Conservation (phyloP, 2,888 invertebrate genomes). For the Amphiduros pacificus region DNA sequence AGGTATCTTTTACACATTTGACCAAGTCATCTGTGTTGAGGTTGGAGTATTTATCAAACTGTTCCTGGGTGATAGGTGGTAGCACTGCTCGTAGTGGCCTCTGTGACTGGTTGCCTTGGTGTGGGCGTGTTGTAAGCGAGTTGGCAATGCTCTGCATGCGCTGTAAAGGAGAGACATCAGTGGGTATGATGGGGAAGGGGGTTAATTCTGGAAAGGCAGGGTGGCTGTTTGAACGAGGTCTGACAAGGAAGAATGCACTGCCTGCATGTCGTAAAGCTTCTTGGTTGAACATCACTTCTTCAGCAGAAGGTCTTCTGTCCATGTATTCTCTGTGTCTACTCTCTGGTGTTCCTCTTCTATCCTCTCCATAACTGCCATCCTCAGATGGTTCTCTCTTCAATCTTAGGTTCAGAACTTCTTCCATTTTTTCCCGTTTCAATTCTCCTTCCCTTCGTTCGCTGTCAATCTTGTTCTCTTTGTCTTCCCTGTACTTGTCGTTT, state of each 20-base stretch:
- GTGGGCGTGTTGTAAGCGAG: slow-evolving; percentile 76
- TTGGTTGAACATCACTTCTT: not conserved
- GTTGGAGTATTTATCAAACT: slow-evolving; percentile 96
- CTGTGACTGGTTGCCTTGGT: slow-evolving; percentile 66
- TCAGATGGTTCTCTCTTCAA: not conserved
- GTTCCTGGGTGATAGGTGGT: slow-evolving; percentile 97
- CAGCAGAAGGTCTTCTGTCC: slow-evolving; percentile 27
- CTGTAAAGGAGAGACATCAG: slow-evolving; percentile 86
- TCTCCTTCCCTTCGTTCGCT: not conserved
- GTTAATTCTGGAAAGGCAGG: slow-evolving; percentile 57
- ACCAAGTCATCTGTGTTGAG: slow-evolving; percentile 98
- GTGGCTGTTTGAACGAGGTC: slow-evolving; percentile 63
- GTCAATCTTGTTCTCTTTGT: slow-evolving; percentile 12
- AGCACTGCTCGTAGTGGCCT: slow-evolving; percentile 93
- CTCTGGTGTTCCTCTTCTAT: not conserved
- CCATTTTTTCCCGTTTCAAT: not conserved
- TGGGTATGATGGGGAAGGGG: slow-evolving; percentile 75
- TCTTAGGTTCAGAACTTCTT: not conserved
- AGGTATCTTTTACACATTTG: slow-evolving; percentile 69
- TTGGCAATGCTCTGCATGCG: slow-evolving; percentile 98
- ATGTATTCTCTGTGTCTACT: too few species aligned
- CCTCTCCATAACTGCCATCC: not conserved
- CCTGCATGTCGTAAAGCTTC: slow-evolving; percentile 48
- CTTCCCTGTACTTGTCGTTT: slow-evolving; percentile 66
- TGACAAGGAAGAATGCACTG: slow-evolving; percentile 79